Evolutionary conservation across 2,888 invertebrate species (phyloP), one percentile per base, ranked within the genome.

Genomic region (Cheilosia urbana): DNA sequence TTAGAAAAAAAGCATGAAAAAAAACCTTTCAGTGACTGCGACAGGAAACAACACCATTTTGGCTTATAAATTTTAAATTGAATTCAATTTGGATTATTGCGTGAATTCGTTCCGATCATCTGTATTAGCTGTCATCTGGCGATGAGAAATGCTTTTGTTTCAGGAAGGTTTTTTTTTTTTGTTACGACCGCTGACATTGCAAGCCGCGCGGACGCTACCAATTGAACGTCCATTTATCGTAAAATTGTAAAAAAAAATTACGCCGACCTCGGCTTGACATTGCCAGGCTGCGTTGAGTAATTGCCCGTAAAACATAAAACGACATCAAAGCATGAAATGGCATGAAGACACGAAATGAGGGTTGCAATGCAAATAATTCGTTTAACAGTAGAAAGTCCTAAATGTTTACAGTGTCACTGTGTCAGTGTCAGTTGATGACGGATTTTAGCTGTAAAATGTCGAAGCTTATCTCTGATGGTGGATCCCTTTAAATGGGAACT

Each of bases 51-150:
- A 51, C 49, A 57, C n/a, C 49, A 62, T 60, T 73, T 68, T 42
- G 34, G 49, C 58, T 68, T 58, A 77, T 82, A 53, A 77, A 65
- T 82, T 82, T 82, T 66, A 76, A 77, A 82, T 82, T 82, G 53
- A 82, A 77, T 82, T 77, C 71, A 82, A 77, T 82, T 77, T 77
- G 47, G 71, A 55, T 82, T 71, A 71, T 65, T 82, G 71, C 69
- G 42, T 72, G 45, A 66, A 77, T 53, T 72, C 53, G 21, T 60
- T 81, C 66, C 71, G 57, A 71, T 42, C 58, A 57, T 47, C n/a
- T 30, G 37, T 63, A 63, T 40, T 45, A 40, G 24, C 21, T 53
- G 47, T 47, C 60, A 58, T 71, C 45, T 58, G 53, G 19, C 47
- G 45, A 47, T 72, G 65, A 60, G 51, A 40, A 42, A 66, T 76